Percentiles rank a stretch among this genome's conserved stretches.
These are phyloP conservation scores for Lutjanus argentimaculatus DNA, from an alignment of 2,797 vertebrate species.

Conservation along the genomic window DNA sequence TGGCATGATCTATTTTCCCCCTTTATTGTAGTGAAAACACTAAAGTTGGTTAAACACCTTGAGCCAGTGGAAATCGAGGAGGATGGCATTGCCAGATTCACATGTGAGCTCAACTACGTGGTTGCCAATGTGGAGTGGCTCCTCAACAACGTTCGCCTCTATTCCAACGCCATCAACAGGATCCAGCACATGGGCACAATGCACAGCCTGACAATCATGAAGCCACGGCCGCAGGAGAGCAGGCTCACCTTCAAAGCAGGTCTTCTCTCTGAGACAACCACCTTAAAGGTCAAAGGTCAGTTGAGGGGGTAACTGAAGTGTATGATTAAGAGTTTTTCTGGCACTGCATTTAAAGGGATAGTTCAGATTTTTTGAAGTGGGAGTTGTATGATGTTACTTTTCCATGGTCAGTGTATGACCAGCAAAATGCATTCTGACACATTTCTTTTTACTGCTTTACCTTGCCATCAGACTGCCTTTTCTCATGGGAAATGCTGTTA, in stretches of 20 bases:
- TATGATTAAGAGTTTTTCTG: not conserved
- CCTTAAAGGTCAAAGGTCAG: conserved; percentile 93
- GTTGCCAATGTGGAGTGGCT: conserved; percentile 93
- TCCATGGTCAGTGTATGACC: too few species aligned
- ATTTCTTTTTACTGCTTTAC: too few species aligned
- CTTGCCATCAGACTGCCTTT: too few species aligned
- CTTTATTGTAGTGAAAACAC: conserved; percentile 82
- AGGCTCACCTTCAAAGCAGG: conserved; percentile 87
- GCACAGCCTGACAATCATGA: conserved; percentile 90
- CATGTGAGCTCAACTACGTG: conserved; percentile 93
- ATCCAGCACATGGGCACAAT: conserved; percentile 89
- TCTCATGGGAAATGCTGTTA: too few species aligned
- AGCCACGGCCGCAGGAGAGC: conserved; percentile 88
- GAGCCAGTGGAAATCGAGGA: conserved; percentile 89
- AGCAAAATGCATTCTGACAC: too few species aligned
- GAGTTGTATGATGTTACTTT: too few species aligned
- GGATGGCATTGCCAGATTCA: conserved; percentile 88
- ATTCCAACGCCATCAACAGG: conserved; percentile 89
- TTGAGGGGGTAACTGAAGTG: not conserved
- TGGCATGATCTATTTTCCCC: not conserved
- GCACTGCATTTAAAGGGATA: not conserved
- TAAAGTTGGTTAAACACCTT: conserved; percentile 89
- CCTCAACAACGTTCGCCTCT: conserved; percentile 89
- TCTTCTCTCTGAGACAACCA: conserved; percentile 85
- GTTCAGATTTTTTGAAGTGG: too few species aligned